Percentiles rank a stretch among this genome's conserved stretches.
Conservation (phyloP, 2,797 vertebrate species). For the Nannoperca australis region DNA sequence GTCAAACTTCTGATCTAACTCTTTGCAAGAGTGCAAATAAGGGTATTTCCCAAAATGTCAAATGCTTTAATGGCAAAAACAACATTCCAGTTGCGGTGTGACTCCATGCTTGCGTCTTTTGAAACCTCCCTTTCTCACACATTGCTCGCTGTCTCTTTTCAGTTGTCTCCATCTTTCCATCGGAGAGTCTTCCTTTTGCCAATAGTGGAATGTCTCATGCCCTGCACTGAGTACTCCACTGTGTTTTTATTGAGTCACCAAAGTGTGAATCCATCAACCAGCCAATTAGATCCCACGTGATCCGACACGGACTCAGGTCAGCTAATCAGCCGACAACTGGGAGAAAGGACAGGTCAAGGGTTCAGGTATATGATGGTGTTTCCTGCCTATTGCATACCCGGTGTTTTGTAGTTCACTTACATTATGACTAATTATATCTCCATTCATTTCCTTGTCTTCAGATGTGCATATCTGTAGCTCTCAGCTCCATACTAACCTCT, state of each 20-base stretch:
- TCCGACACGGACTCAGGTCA: constrained; percentile 25
- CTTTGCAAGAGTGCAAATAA: neutral
- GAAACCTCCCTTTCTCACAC: constrained; percentile 1
- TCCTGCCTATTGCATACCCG: neutral
- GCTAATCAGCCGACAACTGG: constrained; percentile 15
- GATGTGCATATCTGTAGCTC: neutral
- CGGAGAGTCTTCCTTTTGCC: neutral
- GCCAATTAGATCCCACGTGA: constrained; percentile 38
- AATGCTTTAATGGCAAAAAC: neutral
- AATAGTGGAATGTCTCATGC: constrained; percentile 40
- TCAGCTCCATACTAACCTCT: neutral
- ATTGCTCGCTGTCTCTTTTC: neutral
- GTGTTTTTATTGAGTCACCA: constrained; percentile 39
- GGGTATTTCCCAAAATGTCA: neutral
- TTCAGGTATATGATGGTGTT: neutral
- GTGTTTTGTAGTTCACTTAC: neutral
- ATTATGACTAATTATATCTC: neutral
- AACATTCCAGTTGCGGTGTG: neutral
- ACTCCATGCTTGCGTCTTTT: neutral
- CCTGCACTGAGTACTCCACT: constrained; percentile 17
- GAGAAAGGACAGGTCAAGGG: constrained; percentile 24
- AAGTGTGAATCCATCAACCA: constrained; percentile 69
- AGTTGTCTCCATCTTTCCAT: constrained; percentile 14
- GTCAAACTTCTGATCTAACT: neutral
- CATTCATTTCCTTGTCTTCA: neutral